Conservation (phyloP, 1,140 invertebrate genomes). For the Vanessa tameamea region DNA sequence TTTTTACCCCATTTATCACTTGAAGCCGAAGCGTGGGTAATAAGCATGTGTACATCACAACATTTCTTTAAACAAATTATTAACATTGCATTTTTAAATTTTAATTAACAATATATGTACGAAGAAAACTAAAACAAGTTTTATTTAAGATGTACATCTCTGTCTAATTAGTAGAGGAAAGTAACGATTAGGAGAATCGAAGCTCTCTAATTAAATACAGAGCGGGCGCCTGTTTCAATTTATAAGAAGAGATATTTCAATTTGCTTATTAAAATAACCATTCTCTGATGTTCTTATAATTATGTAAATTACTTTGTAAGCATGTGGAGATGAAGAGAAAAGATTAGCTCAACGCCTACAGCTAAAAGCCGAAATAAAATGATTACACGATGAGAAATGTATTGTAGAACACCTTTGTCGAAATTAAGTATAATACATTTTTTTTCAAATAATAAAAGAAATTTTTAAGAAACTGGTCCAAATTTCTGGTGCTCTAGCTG, state of each 20-base stretch:
- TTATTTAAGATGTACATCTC: not conserved
- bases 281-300: constrained; percentile 8
- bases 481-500: no score
- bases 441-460: no score
- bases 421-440: not conserved
- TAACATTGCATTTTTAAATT: not conserved
- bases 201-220: constrained; percentile 6
- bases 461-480: no score
- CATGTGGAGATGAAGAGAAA: constrained; percentile 1
- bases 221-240: constrained; percentile 8
- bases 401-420: not conserved
- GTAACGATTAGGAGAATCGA: constrained; percentile 5
- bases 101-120: not conserved
- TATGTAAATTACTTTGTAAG: constrained; percentile 18
- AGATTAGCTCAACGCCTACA: not conserved
- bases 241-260: constrained; percentile 7
- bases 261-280: constrained; percentile 9
- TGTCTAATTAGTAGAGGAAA: not conserved
- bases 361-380: constrained; percentile 9
- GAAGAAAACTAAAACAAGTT: not conserved
- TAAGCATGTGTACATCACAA: not conserved
- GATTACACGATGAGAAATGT: not conserved
- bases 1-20: no score
- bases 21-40: no score
- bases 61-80: not conserved